These are phyloP conservation scores for Eurystomus glaucurus DNA, from an alignment of 2,797 vertebrate species.

Conservation along the genomic window DNA sequence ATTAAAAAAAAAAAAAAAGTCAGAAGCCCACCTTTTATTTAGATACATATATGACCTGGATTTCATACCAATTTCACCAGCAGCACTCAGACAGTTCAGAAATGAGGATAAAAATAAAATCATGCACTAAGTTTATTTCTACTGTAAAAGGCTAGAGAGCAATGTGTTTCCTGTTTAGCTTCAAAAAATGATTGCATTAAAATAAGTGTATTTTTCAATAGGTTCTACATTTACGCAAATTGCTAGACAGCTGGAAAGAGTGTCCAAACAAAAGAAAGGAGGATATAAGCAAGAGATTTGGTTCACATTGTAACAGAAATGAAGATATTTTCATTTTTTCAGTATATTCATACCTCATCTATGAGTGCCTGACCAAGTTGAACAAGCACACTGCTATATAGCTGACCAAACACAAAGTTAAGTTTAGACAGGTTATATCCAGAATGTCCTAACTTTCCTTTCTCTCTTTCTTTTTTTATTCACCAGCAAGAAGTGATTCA, in stretches of 20 bases:
- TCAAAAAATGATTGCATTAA: not conserved
- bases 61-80: not conserved
- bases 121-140: not conserved
- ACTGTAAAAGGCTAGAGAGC: not conserved
- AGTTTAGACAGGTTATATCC: not conserved
- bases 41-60: not conserved
- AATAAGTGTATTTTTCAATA: not conserved
- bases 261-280: not conserved
- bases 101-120: constrained; percentile 13
- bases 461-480: not conserved
- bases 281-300: not conserved
- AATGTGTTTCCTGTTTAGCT: not conserved
- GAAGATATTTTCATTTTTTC: not conserved
- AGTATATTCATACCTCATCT: not conserved
- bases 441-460: not conserved
- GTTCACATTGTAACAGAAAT: not conserved
- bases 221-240: not conserved
- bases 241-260: not conserved
- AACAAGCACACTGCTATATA: not conserved
- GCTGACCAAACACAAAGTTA: not conserved
- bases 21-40: not conserved
- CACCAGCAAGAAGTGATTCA: not conserved
- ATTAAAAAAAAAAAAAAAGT: not conserved
- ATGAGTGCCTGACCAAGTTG: not conserved
- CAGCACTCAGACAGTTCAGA: not conserved